Percentiles rank a stretch among this genome's conserved stretches.
Conservation (phyloP, 2,797 vertebrate genomes). For the Cossypha caffra region DNA sequence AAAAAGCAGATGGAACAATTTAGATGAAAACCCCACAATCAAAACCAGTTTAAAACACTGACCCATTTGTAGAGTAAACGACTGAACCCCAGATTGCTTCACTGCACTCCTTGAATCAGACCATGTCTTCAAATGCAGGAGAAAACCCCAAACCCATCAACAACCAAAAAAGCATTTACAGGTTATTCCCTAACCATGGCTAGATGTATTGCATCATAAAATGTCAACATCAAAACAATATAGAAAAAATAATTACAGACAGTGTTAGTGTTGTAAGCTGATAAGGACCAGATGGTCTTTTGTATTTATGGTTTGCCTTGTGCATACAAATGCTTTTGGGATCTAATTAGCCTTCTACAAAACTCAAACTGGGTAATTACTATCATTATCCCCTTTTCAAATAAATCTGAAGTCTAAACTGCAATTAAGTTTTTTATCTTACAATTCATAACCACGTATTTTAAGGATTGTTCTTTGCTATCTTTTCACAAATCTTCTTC, state of each 20-base stretch:
- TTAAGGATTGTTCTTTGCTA: conserved; percentile 72
- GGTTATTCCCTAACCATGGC: conserved; percentile 69
- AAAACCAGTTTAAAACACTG: background rate
- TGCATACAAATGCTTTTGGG: conserved; percentile 85
- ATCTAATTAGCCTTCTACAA: conserved; percentile 86
- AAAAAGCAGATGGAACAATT: conserved; percentile 4
- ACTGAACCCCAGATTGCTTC: background rate
- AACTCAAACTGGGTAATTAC: conserved; percentile 88
- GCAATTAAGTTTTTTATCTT: conserved; percentile 84
- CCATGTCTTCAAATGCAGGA: background rate
- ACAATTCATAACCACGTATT: conserved; percentile 74
- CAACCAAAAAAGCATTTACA: conserved; percentile 30
- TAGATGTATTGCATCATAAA: conserved; percentile 75
- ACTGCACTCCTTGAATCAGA: background rate
- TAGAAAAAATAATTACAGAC: conserved; percentile 84
- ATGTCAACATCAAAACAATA: conserved; percentile 83
- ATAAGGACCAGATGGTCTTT: conserved; percentile 86
- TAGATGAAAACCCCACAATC: background rate
- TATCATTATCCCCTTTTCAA: conserved; percentile 87
- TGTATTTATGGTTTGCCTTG: conserved; percentile 81
- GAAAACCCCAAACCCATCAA: background rate
- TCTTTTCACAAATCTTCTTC: conserved; percentile 62
- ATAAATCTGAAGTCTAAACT: conserved; percentile 88
- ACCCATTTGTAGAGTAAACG: background rate
- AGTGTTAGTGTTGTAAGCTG: conserved; percentile 79